These are phyloP conservation scores for Rhagonycha fulva DNA, from an alignment of 2,888 invertebrate species.

Conservation along the genomic window DNA sequence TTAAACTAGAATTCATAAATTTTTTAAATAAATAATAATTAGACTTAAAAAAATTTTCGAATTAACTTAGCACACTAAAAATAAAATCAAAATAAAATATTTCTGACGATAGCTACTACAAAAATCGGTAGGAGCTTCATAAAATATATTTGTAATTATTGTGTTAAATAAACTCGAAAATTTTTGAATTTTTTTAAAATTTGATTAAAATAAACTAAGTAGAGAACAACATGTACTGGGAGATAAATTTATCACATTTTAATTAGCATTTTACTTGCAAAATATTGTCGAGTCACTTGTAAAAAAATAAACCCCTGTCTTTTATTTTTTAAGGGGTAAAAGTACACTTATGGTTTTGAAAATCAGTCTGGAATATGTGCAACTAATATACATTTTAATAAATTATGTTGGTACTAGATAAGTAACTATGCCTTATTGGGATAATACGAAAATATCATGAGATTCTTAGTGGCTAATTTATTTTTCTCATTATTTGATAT, in stretches of 20 bases:
- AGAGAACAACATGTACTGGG: neutral
- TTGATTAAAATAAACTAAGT: neutral
- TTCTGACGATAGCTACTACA: too few species aligned
- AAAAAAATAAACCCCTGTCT: conserved; percentile 5
- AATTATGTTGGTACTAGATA: neutral
- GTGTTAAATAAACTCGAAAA: too few species aligned
- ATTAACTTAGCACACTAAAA: too few species aligned
- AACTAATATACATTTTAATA: neutral
- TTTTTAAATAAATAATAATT: neutral
- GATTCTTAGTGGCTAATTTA: neutral
- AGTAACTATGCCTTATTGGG: neutral
- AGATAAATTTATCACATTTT: conserved; percentile 17
- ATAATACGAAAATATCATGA: neutral
- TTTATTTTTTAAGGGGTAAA: conserved; percentile 8
- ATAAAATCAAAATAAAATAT: too few species aligned
- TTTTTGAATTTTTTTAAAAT: too few species aligned
- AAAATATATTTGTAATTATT: too few species aligned
- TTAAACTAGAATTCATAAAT: too few species aligned
- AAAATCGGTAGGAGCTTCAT: too few species aligned
- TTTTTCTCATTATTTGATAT: neutral
- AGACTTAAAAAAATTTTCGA: too few species aligned
- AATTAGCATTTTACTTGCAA: neutral
- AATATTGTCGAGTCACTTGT: neutral
- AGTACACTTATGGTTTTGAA: conserved; percentile 25
- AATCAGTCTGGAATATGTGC: conserved; percentile 10